These are phyloP conservation scores for Rhagophthalmus giganteus DNA, from an alignment of 2,888 invertebrate species.

Conservation along the genomic window DNA sequence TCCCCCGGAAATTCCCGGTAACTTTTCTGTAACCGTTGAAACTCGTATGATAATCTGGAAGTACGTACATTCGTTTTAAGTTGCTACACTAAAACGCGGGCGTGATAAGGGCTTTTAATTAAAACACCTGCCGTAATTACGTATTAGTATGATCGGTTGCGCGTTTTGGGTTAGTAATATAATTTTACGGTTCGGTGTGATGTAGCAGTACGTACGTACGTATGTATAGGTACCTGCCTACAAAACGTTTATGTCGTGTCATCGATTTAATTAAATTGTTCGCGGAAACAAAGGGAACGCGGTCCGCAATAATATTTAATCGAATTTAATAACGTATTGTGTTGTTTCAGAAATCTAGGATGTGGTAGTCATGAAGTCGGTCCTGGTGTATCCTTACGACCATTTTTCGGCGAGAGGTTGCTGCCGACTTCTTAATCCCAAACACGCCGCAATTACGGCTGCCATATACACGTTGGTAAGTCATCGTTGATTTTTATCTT, in stretches of 20 bases:
- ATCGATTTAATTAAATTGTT: no score
- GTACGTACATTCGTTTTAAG: slow-evolving; percentile 12
- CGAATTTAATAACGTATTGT: no score
- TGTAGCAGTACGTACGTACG: no score
- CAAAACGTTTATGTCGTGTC: no score
- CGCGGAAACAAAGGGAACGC: no score
- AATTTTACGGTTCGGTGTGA: slow-evolving; percentile 9
- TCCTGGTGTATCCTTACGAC: slow-evolving; percentile 59
- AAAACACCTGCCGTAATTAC: slow-evolving; percentile 18
- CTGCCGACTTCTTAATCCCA: slow-evolving; percentile 70
- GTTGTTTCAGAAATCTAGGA: slow-evolving; percentile 30
- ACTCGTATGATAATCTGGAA: slow-evolving; percentile 9
- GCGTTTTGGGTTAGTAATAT: slow-evolving; percentile 2
- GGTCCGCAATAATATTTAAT: no score
- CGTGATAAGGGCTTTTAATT: slow-evolving; percentile 18
- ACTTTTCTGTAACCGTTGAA: slow-evolving; percentile 18
- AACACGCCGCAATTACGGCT: slow-evolving; percentile 73
- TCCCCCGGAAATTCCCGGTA: slow-evolving; percentile 9
- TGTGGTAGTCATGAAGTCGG: slow-evolving; percentile 57
- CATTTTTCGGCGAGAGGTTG: slow-evolving; percentile 55
- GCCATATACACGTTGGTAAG: slow-evolving; percentile 75
- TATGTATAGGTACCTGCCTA: background rate
- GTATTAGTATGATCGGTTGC: slow-evolving; percentile 14
- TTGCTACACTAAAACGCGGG: slow-evolving; percentile 4
- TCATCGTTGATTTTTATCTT: no score